Percentiles rank a stretch among this genome's conserved stretches.
These are phyloP conservation scores for human (Homo sapiens) DNA, from an alignment of 2,113 vertebrate genomes.

Conservation along the genomic window DNA sequence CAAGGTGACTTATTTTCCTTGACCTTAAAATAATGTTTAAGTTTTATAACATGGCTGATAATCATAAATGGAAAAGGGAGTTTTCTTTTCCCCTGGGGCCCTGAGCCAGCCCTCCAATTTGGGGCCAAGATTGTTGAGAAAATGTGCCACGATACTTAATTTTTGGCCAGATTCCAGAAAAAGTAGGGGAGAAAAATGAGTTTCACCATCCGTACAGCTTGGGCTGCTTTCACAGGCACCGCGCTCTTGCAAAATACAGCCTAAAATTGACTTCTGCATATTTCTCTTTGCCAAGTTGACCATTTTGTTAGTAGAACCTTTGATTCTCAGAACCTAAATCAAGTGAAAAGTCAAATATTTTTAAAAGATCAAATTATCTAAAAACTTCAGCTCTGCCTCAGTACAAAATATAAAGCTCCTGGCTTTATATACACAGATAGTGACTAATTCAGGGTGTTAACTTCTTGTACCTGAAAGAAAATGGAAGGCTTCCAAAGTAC, in stretches of 20 bases:
- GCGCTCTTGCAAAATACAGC: not conserved
- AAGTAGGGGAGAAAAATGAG: not conserved
- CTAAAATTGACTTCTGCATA: not conserved
- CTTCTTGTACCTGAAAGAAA: not conserved
- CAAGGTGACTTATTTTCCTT: not conserved
- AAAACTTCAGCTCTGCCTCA: not conserved
- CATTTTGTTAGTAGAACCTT: not conserved
- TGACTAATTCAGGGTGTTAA: not conserved
- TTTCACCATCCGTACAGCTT: not conserved
- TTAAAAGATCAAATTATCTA: slow-evolving; percentile 24
- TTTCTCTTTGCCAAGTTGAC: not conserved
- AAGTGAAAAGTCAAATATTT: slow-evolving; percentile 35
- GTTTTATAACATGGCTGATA: slow-evolving; percentile 2
- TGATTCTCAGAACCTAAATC: not conserved
- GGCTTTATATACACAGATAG: not conserved
- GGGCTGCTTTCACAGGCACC: not conserved
- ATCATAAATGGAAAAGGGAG: not conserved
- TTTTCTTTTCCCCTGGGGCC: not conserved
- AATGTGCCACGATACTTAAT: not conserved
- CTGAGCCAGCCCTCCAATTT: not conserved
- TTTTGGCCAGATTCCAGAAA: slow-evolving; percentile 13
- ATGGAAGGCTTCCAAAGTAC: not conserved
- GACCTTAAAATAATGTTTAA: not conserved
- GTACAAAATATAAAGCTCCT: not conserved
- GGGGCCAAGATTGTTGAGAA: not conserved